These are phyloP conservation scores for Megalops cyprinoides DNA, from an alignment of 2,797 vertebrate species.

Conservation along the genomic window DNA sequence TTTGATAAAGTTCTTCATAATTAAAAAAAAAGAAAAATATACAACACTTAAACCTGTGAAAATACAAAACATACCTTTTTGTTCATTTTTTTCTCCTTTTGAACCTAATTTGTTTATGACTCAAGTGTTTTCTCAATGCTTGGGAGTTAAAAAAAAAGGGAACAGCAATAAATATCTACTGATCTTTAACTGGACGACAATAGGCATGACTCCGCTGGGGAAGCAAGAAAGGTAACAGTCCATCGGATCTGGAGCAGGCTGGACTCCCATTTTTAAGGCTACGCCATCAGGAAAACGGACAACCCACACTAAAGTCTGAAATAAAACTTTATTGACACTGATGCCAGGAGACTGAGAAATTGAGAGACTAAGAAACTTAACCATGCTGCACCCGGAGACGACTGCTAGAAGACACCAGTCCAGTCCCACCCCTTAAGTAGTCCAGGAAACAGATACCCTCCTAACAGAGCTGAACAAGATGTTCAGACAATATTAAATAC, in stretches of 20 bases:
- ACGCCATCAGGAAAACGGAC: not conserved
- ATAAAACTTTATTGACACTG: not conserved
- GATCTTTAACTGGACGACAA: not conserved
- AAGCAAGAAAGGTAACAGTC: not conserved
- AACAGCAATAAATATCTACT: not conserved
- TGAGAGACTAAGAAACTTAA: no score
- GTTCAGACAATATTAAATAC: not conserved
- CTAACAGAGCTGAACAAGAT: no score
- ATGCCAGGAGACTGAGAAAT: not conserved
- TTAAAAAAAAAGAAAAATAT: constrained; percentile 16
- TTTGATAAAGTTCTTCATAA: constrained; percentile 7
- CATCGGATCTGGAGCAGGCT: not conserved
- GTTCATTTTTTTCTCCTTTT: no score
- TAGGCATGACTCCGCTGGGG: not conserved
- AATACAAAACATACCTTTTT: constrained; percentile 11
- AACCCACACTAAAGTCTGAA: not conserved
- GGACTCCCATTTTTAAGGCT: not conserved
- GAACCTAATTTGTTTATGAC: not conserved
- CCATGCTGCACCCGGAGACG: no score
- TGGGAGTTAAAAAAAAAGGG: not conserved
- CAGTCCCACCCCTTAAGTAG: no score
- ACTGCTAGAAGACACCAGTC: no score
- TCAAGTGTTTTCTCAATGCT: not conserved
- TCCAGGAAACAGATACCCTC: no score
- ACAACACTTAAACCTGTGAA: not conserved